Percentiles rank a stretch among this genome's conserved stretches.
Conservation (phyloP, 2,888 invertebrate genomes). For the Linnaemya vulpina region DNA sequence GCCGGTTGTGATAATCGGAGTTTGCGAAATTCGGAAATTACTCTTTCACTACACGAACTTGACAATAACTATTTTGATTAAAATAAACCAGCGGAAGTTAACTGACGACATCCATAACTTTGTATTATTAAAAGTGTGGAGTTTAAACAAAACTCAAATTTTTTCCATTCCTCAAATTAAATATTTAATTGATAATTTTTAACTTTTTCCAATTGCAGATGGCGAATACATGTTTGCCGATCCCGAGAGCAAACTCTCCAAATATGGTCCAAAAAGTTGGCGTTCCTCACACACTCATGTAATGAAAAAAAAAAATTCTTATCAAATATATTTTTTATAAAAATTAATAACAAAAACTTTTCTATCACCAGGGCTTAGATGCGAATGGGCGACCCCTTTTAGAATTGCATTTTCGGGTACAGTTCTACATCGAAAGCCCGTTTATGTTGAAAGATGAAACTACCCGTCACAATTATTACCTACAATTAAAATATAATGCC, state of each 20-base stretch:
- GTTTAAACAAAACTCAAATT: no score
- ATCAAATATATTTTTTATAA: neutral
- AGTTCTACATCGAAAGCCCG: conserved; percentile 97
- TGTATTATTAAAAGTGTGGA: no score
- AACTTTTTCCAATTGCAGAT: conserved; percentile 86
- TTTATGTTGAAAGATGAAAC: conserved; percentile 94
- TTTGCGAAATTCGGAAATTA: no score
- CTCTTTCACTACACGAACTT: no score
- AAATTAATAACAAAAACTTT: conserved; percentile 13
- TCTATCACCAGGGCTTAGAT: conserved; percentile 89
- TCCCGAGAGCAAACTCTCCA: conserved; percentile 96
- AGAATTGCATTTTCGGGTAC: conserved; percentile 94
- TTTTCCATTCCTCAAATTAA: neutral
- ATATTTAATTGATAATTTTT: neutral
- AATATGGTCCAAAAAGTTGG: conserved; percentile 98
- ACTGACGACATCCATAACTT: no score
- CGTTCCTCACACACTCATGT: conserved; percentile 96
- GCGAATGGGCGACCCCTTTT: conserved; percentile 94
- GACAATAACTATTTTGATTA: no score
- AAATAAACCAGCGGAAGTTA: no score
- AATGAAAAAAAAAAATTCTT: conserved; percentile 68
- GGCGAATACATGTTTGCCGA: conserved; percentile 98
- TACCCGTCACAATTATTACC: conserved; percentile 96
- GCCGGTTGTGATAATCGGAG: no score
- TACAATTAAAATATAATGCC: conserved; percentile 95